phyloP scores from a whole-genome alignment of 2,797 vertebrate species.

The Pseudopleuronectes americanus region DNA sequence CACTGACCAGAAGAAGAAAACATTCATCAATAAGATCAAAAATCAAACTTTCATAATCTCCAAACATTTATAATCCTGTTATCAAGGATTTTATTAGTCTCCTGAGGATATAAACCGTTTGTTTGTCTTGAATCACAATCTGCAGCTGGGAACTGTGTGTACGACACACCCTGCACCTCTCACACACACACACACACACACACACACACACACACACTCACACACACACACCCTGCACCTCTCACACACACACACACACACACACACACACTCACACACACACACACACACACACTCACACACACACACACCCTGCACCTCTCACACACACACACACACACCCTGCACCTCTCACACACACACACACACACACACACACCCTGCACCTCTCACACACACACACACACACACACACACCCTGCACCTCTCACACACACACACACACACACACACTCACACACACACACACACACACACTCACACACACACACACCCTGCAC shows the following conservation, averaged over 20 bases:
- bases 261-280: constrained; percentile 49
- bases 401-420: constrained; percentile 60
- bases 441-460: constrained; percentile 32
- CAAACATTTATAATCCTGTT: not conserved
- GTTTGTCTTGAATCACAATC: not conserved
- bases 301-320: constrained; percentile 49
- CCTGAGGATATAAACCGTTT: not conserved
- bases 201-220: not conserved
- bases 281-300: constrained; percentile 39
- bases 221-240: constrained; percentile 44
- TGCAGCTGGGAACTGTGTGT: constrained; percentile 28
- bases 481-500: constrained; percentile 46
- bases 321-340: no score
- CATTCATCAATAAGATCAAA: not conserved
- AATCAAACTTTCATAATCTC: no score
- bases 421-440: constrained; percentile 33
- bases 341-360: no score
- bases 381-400: no score
- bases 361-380: no score
- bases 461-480: no score
- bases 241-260: no score
- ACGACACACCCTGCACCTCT: constrained; percentile 50
- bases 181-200: constrained; percentile 33
- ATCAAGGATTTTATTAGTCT: not conserved
- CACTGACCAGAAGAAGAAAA: no score